phyloP scores from a whole-genome alignment of 2,888 invertebrate genomes.

The Sarcophaga subvicina region DNA sequence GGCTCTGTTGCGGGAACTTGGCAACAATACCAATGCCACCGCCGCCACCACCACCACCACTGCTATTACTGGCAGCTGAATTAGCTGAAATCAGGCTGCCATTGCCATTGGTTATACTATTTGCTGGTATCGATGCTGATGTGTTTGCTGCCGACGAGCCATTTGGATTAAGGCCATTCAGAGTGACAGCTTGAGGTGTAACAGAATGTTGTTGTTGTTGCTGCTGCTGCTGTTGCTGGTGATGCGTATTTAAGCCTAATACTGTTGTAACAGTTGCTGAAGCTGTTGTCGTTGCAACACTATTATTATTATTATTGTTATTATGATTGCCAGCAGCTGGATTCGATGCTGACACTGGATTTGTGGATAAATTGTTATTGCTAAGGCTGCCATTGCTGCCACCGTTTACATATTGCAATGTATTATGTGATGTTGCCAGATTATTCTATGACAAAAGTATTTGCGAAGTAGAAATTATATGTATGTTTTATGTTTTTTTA shows the following conservation, averaged over 20 bases:
- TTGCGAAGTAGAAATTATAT: conserved; percentile 61
- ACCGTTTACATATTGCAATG: conserved; percentile 63
- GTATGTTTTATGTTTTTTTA: conserved; percentile 30
- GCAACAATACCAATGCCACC: conserved; percentile 56
- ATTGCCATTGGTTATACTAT: conserved; percentile 53
- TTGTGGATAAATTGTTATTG: conserved; percentile 71
- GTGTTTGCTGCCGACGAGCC: neutral
- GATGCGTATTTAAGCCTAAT: conserved; percentile 61
- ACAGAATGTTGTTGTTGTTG: conserved; percentile 56
- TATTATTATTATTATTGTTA: conserved; percentile 34
- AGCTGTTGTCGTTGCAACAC: conserved; percentile 40
- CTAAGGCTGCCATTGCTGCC: conserved; percentile 65
- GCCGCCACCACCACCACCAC: neutral
- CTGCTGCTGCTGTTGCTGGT: conserved; percentile 30
- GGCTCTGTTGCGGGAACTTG: conserved; percentile 71
- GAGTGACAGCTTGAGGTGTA: conserved; percentile 37
- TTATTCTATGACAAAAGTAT: conserved; percentile 70
- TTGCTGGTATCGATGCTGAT: conserved; percentile 40
- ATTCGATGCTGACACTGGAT: conserved; percentile 68
- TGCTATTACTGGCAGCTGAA: conserved; percentile 4
- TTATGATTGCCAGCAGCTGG: conserved; percentile 39
- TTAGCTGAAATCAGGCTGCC: conserved; percentile 28
- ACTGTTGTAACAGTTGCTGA: conserved; percentile 57
- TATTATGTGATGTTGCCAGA: conserved; percentile 72
- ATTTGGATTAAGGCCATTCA: conserved; percentile 64